Evolutionary conservation across 1,140 invertebrate genomes (phyloP), one percentile per base, ranked within the genome.

Genomic region (Drosophila funebris): DNA sequence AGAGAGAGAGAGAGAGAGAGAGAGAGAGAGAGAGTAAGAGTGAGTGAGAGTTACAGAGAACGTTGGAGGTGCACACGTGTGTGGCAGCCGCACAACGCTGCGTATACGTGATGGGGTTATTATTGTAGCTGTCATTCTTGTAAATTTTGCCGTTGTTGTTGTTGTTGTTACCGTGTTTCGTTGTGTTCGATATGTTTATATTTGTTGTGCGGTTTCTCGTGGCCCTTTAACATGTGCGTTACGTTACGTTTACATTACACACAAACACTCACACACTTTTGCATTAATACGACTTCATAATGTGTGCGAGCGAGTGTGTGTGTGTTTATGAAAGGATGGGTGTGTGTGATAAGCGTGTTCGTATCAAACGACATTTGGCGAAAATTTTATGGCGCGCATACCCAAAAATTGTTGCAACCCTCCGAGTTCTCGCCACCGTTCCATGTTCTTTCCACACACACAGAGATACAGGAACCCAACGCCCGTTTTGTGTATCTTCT

Each of bases 51-150:
- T n/a, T 18, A n/a, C 3, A 24, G 9, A 9, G 16, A 6, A 29
- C 5, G 29, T 48, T 16, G 18, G 33, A 7, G 14, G 24, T 20
- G 54, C 70, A 81, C 81, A 87, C 82, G 78, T 87, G 78, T 87
- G 62, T 60, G 71, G 64, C 78, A 87, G 78, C 82, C 81, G 62
- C 70, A 85, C 82, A 87, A 78, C 82, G 67, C 46, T 54, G 83
- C 83, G 83, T 88, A 88, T 88, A 88, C 83, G 83, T 88, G 83
- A 88, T 88, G 83, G 83, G 83, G 83, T 87, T 88, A 87, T 87
- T 87, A 87, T 88, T 84, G 82, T 79, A 52, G 77, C 66, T 73
- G 63, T 77, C 76, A 79, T 61, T 75, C 64, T 64, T 78, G 52
- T 44, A 31, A 52, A 52, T 52, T 27, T 52, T 52, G 18, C n/a